Evolutionary conservation across 2,888 invertebrate species (phyloP), one percentile per base, ranked within the genome.

Genomic region (Pseudanteris insignis): DNA sequence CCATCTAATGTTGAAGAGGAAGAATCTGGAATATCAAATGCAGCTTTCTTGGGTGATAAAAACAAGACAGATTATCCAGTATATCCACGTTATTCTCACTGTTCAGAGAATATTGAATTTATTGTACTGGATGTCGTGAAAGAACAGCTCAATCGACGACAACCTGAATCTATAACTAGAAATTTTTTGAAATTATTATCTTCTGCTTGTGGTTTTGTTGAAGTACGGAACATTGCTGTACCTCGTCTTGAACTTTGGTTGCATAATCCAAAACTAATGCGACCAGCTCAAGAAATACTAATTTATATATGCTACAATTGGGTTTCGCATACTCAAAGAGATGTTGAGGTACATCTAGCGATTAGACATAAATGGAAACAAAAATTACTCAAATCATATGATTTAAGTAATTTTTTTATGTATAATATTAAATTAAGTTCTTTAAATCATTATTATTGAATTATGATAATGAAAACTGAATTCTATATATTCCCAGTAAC

Each of bases 191-290:
- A 91, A 67, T 85, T 96, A 53, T 82, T 97, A 21, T 89, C 93
- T 0, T 88, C 89, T 0, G 89, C 94, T 0, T 90, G 92, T 66
- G 96, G 97, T 0, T 87, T 95, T 54, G 87, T 88, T 0, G 95
- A 96, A 84, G 89, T 94, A 63, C 85, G 94, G 12, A 85, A 89
- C 71, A 86, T 90, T 43, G 89, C 91, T 0, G 89, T 90, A 1
- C 87, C 89, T 0, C 88, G 92, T 0, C 83, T 97, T 11, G 97
- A 97, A 78, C 87, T 90, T 69, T 97, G 96, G 96, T 84, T 97
- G 53, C 95, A 96, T 78, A 96, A 96, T 77, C 95, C 96, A 59
- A 98, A 97, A 84, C 82, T 96, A 44, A 91, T 92, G 84, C 89
- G 93, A 70, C 88, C 91, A 12, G 95, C 95, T 0, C 95, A 96